Conservation (phyloP, 2,113 vertebrate genomes). For the Bathybates hornii region DNA sequence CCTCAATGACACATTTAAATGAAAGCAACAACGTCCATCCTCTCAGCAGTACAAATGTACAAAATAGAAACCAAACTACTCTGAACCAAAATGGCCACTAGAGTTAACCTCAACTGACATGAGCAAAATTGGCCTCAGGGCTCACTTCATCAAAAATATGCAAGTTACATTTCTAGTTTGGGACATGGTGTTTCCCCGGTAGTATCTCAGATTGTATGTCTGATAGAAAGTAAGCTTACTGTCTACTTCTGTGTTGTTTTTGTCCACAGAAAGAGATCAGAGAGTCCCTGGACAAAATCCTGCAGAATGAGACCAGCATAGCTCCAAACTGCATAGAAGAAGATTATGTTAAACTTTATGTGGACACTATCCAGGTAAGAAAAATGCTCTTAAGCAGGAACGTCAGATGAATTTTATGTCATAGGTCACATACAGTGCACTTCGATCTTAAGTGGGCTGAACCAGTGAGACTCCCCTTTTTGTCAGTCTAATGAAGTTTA, state of each 20-base stretch:
- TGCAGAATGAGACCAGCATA: not conserved
- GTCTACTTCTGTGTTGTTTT: not conserved
- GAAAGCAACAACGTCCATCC: not conserved
- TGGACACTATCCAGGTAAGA: constrained; percentile 59
- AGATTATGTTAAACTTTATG: constrained; percentile 12
- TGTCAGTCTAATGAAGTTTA: not conserved
- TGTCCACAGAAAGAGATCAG: not conserved
- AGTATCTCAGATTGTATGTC: not conserved
- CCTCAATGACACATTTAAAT: not conserved
- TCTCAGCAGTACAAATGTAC: not conserved
- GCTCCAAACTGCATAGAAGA: not conserved
- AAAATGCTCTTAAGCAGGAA: accelerated
- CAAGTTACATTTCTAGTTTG: not conserved
- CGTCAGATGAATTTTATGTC: not conserved
- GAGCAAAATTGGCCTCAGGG: not conserved
- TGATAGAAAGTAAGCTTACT: not conserved
- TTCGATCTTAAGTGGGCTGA: not conserved
- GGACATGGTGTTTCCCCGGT: not conserved
- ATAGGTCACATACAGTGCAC: not conserved
- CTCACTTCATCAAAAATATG: not conserved
- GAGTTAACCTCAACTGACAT: not conserved
- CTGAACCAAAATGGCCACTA: not conserved
- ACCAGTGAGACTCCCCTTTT: not conserved
- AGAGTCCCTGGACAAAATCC: not conserved
- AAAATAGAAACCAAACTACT: not conserved